Conservation (phyloP, 2,888 invertebrate genomes). For the Anticlea derivata region DNA sequence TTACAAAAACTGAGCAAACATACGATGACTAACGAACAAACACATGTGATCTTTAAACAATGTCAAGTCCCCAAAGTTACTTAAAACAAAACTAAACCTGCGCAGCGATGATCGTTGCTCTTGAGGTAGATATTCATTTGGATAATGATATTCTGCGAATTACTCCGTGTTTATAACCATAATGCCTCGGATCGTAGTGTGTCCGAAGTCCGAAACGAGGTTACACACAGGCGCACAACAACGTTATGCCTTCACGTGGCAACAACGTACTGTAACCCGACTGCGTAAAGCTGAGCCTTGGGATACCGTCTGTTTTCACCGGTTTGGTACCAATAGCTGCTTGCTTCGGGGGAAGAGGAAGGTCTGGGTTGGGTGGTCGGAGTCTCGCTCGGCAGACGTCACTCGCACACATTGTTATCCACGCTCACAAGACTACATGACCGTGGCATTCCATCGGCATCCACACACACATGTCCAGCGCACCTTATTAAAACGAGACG, state of each 20-base stretch:
- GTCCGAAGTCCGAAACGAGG: constrained; percentile 81
- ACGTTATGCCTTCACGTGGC: constrained; percentile 75
- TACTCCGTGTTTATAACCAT: constrained; percentile 79
- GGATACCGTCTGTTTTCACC: constrained; percentile 59
- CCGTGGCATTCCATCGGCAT: constrained; percentile 81
- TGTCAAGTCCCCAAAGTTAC: constrained; percentile 32
- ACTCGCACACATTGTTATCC: constrained; percentile 65
- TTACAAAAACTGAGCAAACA: constrained; percentile 18
- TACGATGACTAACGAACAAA: constrained; percentile 17
- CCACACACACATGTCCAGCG: constrained; percentile 75
- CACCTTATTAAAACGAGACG: constrained; percentile 84
- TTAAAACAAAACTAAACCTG: constrained; percentile 57
- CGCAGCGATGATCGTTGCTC: constrained; percentile 53
- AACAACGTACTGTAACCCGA: constrained; percentile 68
- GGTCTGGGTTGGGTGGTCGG: constrained; percentile 54
- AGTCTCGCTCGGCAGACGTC: constrained; percentile 78
- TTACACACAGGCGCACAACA: constrained; percentile 71
- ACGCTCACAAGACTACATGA: constrained; percentile 62
- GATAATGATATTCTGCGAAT: constrained; percentile 81
- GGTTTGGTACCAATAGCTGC: constrained; percentile 38
- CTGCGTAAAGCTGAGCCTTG: constrained; percentile 55
- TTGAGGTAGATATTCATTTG: constrained; percentile 73
- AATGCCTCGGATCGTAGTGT: constrained; percentile 70
- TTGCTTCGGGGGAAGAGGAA: constrained; percentile 50
- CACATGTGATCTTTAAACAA: constrained; percentile 29